phyloP scores from a whole-genome alignment of 2,113 vertebrate species.

The Edolisoma coerulescens region DNA sequence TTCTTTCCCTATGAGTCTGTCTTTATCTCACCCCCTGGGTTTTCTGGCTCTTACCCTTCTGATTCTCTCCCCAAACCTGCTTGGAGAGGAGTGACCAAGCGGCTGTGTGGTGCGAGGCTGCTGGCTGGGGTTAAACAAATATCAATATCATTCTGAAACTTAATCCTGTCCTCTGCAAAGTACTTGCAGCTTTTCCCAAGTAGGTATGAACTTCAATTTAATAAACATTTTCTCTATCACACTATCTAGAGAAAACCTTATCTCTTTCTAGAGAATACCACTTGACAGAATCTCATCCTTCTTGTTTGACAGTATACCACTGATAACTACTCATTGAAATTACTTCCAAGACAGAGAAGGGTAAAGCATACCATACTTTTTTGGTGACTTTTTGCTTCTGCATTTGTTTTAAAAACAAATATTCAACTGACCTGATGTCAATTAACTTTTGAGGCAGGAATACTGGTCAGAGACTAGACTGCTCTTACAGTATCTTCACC shows the following conservation, averaged over 20 bases:
- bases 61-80: neutral
- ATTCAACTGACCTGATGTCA: neutral
- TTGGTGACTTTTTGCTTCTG: neutral
- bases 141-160: neutral
- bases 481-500: neutral
- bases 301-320: neutral
- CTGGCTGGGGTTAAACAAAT: neutral
- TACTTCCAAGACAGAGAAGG: neutral
- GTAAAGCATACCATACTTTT: neutral
- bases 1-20: neutral
- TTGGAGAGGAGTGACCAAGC: accelerated
- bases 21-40: neutral
- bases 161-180: neutral
- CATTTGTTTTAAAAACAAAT: neutral
- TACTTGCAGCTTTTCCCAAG: neutral
- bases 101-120: neutral
- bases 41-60: neutral
- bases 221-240: neutral
- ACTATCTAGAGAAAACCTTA: neutral
- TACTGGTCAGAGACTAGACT: neutral
- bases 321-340: neutral
- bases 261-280: neutral
- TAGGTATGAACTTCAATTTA: neutral
- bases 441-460: neutral
- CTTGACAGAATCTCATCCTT: constrained; percentile 13